Percentiles rank a stretch among this genome's conserved stretches.
These are phyloP conservation scores for Oceanodroma tethys DNA, from an alignment of 2,113 vertebrate genomes.

Conservation along the genomic window DNA sequence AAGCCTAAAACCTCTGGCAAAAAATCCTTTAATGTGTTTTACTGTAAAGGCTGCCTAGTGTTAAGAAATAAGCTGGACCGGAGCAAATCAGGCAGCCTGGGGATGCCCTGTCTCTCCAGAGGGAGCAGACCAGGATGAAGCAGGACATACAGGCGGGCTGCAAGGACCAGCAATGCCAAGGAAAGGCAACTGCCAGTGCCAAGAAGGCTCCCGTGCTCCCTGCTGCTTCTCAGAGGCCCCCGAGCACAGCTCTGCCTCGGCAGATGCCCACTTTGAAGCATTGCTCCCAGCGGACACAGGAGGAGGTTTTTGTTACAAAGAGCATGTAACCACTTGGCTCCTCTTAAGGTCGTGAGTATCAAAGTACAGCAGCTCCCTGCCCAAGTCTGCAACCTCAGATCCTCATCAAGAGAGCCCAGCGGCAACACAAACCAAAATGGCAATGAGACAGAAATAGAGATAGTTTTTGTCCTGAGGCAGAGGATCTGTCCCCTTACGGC, in stretches of 20 bases:
- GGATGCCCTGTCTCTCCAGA: neutral
- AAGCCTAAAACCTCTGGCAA: constrained; percentile 24
- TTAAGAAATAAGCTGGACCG: neutral
- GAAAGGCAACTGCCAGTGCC: neutral
- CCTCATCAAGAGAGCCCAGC: neutral
- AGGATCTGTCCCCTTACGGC: neutral
- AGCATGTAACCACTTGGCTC: neutral
- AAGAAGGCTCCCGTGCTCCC: neutral
- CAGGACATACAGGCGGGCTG: neutral
- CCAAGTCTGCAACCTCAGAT: neutral
- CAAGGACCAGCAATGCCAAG: neutral
- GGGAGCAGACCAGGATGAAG: neutral
- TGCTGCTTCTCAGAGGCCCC: neutral
- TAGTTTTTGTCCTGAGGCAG: neutral
- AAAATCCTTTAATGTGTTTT: constrained; percentile 32
- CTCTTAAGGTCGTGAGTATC: neutral
- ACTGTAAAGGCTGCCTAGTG: neutral
- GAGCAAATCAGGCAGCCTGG: constrained; percentile 15
- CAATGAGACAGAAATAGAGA: neutral
- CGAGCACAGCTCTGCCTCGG: neutral
- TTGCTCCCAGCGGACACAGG: accelerated
- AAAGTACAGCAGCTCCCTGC: neutral
- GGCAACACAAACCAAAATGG: neutral
- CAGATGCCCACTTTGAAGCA: neutral
- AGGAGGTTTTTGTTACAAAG: neutral